These are phyloP conservation scores for Acronicta psi DNA, from an alignment of 2,888 invertebrate genomes.

Conservation along the genomic window DNA sequence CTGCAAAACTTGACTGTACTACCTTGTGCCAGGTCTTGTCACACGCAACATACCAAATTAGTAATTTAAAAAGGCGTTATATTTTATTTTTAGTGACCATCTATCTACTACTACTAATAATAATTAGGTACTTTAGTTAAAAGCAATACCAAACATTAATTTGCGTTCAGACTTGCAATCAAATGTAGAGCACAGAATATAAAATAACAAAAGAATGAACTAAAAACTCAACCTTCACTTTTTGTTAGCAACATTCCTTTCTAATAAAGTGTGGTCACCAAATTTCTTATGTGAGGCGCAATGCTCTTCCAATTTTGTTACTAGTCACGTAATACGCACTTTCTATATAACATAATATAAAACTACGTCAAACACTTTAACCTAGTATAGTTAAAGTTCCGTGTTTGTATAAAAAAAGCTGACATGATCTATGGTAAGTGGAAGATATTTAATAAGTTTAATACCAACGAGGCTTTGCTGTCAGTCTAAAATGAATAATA, in stretches of 20 bases:
- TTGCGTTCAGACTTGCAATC: background rate
- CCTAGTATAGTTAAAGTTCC: slow-evolving; percentile 5
- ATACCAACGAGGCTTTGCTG: no score
- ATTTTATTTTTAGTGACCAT: no score
- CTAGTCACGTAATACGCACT: slow-evolving; percentile 52
- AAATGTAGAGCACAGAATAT: background rate
- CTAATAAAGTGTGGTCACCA: slow-evolving; percentile 16
- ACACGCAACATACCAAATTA: no score
- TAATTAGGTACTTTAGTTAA: no score
- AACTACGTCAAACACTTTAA: slow-evolving; percentile 20
- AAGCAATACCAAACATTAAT: background rate
- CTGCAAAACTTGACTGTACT: no score
- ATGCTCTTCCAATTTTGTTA: slow-evolving; percentile 36
- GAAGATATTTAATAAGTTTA: no score
- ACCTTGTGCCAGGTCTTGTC: no score
- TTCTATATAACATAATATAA: slow-evolving; percentile 25
- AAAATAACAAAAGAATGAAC: slow-evolving; percentile 2
- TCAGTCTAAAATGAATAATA: no score
- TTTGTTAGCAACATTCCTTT: slow-evolving; percentile 12
- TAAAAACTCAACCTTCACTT: slow-evolving; percentile 31
- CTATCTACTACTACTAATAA: no score
- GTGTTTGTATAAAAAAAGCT: background rate
- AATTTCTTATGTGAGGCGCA: slow-evolving; percentile 31
- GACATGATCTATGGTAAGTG: no score
- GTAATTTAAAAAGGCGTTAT: no score